A percentile compares a stretch with the other conserved stretches of the same genome.
Evolutionary conservation across 2,888 invertebrate genomes (phyloP).

Genomic region (Apamea anceps): DNA sequence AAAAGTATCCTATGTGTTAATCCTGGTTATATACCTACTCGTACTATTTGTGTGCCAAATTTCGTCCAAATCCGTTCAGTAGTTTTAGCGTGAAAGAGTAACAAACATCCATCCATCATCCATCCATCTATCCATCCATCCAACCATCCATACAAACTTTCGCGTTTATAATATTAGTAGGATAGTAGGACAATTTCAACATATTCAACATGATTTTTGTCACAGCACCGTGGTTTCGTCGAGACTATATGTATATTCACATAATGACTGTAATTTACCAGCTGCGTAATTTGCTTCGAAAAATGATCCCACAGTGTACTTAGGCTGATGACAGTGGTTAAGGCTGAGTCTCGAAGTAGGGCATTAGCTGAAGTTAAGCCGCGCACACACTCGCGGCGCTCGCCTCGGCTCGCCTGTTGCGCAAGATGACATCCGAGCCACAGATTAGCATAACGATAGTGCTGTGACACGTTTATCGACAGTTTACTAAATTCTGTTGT

Average conservation of each 20-base stretch:
- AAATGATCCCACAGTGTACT: slow-evolving; percentile 68
- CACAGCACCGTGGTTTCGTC: slow-evolving; percentile 48
- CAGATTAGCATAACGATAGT: slow-evolving; percentile 87
- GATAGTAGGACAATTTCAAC: slow-evolving; percentile 37
- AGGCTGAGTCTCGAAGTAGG: slow-evolving; percentile 78
- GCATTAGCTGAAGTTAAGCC: slow-evolving; percentile 84
- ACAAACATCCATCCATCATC: no score
- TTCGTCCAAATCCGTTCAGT: no score
- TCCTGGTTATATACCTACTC: no score
- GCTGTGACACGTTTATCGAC: slow-evolving; percentile 70
- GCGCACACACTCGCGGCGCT: slow-evolving; percentile 81
- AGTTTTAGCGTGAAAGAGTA: no score
- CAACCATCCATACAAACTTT: no score
- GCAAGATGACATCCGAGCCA: slow-evolving; percentile 88
- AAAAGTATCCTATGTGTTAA: no score
- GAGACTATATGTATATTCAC: slow-evolving; percentile 54
- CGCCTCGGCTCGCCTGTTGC: slow-evolving; percentile 85
- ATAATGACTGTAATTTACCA: slow-evolving; percentile 67
- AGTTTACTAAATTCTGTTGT: slow-evolving; percentile 19
- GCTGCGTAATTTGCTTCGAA: slow-evolving; percentile 69
- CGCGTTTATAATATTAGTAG: no score
- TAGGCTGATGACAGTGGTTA: slow-evolving; percentile 72
- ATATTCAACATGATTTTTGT: slow-evolving; percentile 61
- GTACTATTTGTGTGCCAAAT: no score
- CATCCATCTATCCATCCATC: no score